These are phyloP conservation scores for Ficedula albicollis DNA, from an alignment of 2,797 vertebrate genomes.

Conservation along the genomic window DNA sequence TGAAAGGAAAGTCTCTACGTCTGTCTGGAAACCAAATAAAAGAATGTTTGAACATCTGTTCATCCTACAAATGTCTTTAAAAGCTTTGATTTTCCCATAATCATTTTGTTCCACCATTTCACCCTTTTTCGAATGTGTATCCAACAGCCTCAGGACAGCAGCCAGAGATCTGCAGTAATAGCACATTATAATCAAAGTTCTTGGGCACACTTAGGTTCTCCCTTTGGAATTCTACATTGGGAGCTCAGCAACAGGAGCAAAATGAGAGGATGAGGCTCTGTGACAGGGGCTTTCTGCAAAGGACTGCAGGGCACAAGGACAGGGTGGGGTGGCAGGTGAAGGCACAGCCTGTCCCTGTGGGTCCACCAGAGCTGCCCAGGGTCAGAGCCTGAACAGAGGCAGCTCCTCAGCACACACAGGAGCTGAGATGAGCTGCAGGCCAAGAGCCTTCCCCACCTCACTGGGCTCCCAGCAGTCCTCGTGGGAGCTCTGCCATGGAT, in stretches of 20 bases:
- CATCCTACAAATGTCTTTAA: slow-evolving; percentile 68
- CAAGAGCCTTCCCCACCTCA: neutral
- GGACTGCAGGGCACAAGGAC: neutral
- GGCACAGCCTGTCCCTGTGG: neutral
- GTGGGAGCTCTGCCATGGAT: neutral
- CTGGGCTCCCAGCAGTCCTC: neutral
- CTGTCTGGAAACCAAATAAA: slow-evolving; percentile 73
- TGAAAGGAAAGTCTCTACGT: slow-evolving; percentile 69
- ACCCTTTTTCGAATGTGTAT: slow-evolving; percentile 62
- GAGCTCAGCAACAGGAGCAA: neutral
- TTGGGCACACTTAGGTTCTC: slow-evolving; percentile 5
- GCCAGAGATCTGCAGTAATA: slow-evolving; percentile 68
- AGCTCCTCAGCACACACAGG: neutral
- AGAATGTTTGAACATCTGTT: slow-evolving; percentile 70
- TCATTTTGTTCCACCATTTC: slow-evolving; percentile 67
- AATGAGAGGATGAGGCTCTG: neutral
- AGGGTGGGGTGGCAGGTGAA: fast-evolving
- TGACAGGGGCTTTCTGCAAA: neutral
- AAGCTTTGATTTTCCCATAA: slow-evolving; percentile 69
- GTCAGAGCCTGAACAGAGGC: neutral
- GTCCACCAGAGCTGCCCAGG: neutral
- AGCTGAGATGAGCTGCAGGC: neutral
- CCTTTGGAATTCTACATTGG: neutral
- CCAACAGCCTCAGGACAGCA: slow-evolving; percentile 61
- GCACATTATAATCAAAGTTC: slow-evolving; percentile 67